Evolutionary conservation across 1,140 invertebrate species (phyloP).

Genomic region (Euschistus heros): DNA sequence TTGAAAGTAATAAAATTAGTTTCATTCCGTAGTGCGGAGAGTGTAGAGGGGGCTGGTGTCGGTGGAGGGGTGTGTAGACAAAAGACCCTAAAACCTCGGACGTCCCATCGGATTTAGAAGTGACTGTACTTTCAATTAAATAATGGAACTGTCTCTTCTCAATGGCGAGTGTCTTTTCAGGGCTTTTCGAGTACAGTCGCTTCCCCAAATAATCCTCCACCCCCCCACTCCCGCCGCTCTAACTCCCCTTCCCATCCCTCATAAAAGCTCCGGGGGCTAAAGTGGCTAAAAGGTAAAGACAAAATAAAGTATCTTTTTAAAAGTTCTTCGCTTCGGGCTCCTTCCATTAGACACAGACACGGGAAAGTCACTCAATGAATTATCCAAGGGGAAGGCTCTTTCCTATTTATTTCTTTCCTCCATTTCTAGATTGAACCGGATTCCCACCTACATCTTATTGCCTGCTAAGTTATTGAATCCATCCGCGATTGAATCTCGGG

Average conservation of each 20-base stretch:
- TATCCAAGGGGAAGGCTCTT: background rate
- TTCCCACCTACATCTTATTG: conserved; percentile 1
- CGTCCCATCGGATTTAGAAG: conserved; percentile 7
- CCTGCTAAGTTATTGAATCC: conserved; percentile 1
- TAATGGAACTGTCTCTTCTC: background rate
- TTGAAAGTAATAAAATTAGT: conserved; percentile 10
- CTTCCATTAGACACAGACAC: background rate
- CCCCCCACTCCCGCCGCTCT: too few relatives aligned
- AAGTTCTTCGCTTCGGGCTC: background rate
- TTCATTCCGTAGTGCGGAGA: background rate
- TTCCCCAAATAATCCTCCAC: too few relatives aligned
- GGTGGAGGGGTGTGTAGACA: background rate
- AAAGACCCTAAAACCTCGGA: background rate
- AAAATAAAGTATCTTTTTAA: conserved; percentile 2
- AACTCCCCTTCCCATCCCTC: background rate
- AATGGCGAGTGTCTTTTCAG: too few relatives aligned
- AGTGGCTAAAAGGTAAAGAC: conserved; percentile 4
- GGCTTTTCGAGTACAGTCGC: too few relatives aligned
- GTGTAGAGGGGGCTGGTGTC: background rate
- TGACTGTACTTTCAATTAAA: conserved; percentile 8
- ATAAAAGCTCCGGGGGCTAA: background rate
- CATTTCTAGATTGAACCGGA: conserved; percentile 5
- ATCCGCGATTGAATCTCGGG: too few relatives aligned
- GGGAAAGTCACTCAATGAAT: conserved; percentile 3
- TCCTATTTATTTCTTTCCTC: conserved; percentile 3